phyloP scores from a whole-genome alignment of 1,140 invertebrate species.

The Papilio helenus region DNA sequence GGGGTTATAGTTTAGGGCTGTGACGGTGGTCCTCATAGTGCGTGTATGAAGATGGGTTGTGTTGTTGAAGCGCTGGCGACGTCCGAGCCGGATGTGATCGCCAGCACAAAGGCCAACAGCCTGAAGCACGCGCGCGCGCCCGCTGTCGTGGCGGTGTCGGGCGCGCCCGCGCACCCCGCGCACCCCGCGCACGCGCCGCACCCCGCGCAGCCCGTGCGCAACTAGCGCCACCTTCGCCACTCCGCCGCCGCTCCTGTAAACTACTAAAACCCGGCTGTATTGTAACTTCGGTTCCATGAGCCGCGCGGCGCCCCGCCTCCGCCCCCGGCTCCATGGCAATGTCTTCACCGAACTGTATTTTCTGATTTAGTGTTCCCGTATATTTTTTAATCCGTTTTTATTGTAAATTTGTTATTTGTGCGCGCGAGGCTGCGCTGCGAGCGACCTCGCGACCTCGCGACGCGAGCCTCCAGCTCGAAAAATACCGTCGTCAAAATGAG shows the following conservation, averaged over 20 bases:
- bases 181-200: slow-evolving; percentile 50
- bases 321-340: too few species aligned
- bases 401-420: not conserved
- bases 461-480: too few species aligned
- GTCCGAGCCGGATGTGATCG: slow-evolving; percentile 96
- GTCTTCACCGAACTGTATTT: too few species aligned
- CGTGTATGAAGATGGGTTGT: slow-evolving; percentile 22
- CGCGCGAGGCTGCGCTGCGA: not conserved
- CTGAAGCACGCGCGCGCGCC: slow-evolving; percentile 80
- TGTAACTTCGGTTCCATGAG: too few species aligned
- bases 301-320: too few species aligned
- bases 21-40: not conserved
- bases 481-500: too few species aligned
- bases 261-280: too few species aligned
- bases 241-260: too few species aligned
- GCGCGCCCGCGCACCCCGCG: slow-evolving; percentile 87
- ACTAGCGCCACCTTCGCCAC: slow-evolving; percentile 88
- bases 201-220: slow-evolving; percentile 20
- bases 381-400: slow-evolving; percentile 3
- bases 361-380: not conserved
- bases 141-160: slow-evolving; percentile 67
- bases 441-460: too few species aligned
- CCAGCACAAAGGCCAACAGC: slow-evolving; percentile 92
- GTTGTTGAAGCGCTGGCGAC: slow-evolving; percentile 58
- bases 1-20: not conserved